Base-by-base conservation (phyloP, 92 coral and sea anemone genomes). In the Palythoa caribaeorum region DNA sequence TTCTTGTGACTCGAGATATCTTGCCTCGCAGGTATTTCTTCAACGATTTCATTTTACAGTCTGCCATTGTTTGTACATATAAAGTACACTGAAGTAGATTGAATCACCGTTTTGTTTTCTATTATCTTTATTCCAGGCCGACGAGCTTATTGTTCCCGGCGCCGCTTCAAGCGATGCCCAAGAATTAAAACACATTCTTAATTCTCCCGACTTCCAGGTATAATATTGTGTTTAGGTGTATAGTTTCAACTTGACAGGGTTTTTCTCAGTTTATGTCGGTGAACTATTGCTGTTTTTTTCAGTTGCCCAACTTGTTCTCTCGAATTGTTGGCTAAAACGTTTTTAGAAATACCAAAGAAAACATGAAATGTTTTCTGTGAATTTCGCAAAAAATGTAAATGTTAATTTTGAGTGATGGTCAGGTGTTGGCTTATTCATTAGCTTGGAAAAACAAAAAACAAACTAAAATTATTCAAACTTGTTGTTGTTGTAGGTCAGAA, bases 191-290 rank as follows among this genome's bases (percentile, higher is more conserved):
- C 80, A 83, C 20, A 88, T 96, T 74, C 71, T 96, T 20, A 88
- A 90, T 73, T 92, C 95, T 68, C 93, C 94, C 13, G 74, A 96
- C 78, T 83, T 96, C 52, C 95, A 94, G 96, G 99, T 96, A 92
- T 73, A 39, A 21, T 71, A 37, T 12, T 35, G 28, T 28, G 28
- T 28, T 28, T 28, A 28, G 28, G 28, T 28, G 28, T 28, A 28
- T 28, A 28, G 28, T 28, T 28, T 28, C 28, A 28, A 28, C 28
- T 28, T 28, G 28, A 28, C 28, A 28, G 28, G 28, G 28, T 28
- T 28, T 28, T 28, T 28, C 28, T 0, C 28, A 28, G 28, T 28
- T 28, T 28, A 0, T 28, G 28, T 28, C 28, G 28, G 28, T 28
- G 28, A 28, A 28, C 28, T 28, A 28, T 28, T 28, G 28, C 28